Percentiles rank a stretch among this genome's conserved stretches.
Evolutionary conservation across 37 sponge, comb jelly and placozoan species (phyloP).

Genomic region (Cladorhizidae sp.): DNA sequence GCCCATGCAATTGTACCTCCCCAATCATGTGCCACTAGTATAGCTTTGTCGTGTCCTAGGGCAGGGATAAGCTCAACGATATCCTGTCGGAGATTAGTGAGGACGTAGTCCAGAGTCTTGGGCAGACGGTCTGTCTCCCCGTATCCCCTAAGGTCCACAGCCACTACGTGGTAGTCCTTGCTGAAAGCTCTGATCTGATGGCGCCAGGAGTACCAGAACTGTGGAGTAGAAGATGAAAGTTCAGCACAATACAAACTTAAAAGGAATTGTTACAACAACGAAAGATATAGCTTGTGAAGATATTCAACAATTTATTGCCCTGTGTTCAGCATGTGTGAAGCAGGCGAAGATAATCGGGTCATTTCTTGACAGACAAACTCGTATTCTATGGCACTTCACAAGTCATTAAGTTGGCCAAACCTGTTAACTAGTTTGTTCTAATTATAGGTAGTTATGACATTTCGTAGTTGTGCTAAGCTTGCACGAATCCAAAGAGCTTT

Average conservation of each 20-base stretch:
- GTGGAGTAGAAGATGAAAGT: not conserved
- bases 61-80: slow-evolving; percentile 69
- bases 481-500: too few relatives aligned
- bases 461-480: too few relatives aligned
- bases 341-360: too few relatives aligned
- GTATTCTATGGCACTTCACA: too few relatives aligned
- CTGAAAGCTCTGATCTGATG: slow-evolving; percentile 67
- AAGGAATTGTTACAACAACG: too few relatives aligned
- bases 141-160: slow-evolving; percentile 66
- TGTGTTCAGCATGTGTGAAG: too few relatives aligned
- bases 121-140: slow-evolving; percentile 65
- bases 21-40: slow-evolving; percentile 71
- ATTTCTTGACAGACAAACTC: too few relatives aligned
- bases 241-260: too few relatives aligned
- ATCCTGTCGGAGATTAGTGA: slow-evolving; percentile 38
- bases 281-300: too few relatives aligned
- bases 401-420: too few relatives aligned
- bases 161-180: slow-evolving; percentile 68
- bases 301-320: not conserved
- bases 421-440: too few relatives aligned
- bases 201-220: slow-evolving; percentile 84
- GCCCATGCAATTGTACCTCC: slow-evolving; percentile 67
- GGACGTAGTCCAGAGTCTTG: slow-evolving; percentile 43
- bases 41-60: slow-evolving; percentile 46
- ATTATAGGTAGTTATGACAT: too few relatives aligned